Conservation (phyloP, 2,888 invertebrate species). For the Piscicola geometra region DNA sequence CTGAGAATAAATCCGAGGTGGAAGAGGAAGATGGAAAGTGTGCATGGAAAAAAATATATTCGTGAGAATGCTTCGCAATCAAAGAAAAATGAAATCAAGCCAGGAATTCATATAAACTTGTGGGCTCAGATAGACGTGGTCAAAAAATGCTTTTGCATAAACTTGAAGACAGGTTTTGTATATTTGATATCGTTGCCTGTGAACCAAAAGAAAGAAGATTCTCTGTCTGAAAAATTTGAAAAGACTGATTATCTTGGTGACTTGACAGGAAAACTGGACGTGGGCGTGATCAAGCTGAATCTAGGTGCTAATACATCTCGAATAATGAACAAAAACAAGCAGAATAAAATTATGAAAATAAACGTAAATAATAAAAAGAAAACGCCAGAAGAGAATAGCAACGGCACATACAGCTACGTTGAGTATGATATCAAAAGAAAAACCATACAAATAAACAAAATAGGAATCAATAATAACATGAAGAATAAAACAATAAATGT, state of each 20-base stretch:
- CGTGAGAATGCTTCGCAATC: not conserved
- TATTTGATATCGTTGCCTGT: constrained; percentile 15
- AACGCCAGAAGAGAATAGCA: not conserved
- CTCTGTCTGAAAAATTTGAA: not conserved
- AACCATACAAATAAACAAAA: not conserved
- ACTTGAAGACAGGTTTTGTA: constrained; percentile 2
- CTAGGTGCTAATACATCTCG: not conserved
- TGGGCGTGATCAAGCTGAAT: not conserved
- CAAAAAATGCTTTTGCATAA: constrained; percentile 13
- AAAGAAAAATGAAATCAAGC: not conserved
- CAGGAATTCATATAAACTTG: not conserved
- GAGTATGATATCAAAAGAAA: not conserved
- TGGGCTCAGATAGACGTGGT: constrained; percentile 19
- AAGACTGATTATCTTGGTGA: not conserved
- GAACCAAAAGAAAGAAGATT: not conserved
- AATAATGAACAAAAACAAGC: not conserved
- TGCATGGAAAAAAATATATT: no score
- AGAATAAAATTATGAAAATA: not conserved
- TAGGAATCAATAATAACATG: not conserved
- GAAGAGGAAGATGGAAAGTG: not conserved
- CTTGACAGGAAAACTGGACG: not conserved
- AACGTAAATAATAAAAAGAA: not conserved
- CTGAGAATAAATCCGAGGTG: not conserved
- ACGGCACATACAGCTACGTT: not conserved
- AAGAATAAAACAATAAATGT: not conserved